A percentile compares a stretch with the other conserved stretches of the same genome.
phyloP scores from a whole-genome alignment of 2,113 vertebrate species.

The Anthoscopus minutus region DNA sequence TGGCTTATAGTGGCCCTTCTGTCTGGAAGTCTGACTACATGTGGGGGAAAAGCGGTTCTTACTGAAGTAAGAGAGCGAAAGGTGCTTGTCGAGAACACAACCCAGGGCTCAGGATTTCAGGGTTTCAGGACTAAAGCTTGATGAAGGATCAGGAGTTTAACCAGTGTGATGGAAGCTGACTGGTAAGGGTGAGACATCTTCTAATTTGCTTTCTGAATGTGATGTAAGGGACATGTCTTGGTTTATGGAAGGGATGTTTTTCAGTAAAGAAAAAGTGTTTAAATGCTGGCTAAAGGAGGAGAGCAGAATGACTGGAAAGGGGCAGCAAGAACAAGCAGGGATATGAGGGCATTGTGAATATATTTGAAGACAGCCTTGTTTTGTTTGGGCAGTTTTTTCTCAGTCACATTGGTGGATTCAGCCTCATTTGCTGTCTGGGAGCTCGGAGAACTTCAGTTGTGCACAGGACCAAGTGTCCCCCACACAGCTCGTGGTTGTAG shows the following conservation, averaged over 20 bases:
- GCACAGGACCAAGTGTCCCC: neutral
- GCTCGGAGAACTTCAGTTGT: neutral
- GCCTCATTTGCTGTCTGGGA: neutral
- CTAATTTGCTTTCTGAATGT: neutral
- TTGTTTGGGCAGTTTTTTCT: neutral
- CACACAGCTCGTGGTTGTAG: rapidly evolving
- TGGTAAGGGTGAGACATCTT: neutral
- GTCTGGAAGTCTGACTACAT: neutral
- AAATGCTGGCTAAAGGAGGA: neutral
- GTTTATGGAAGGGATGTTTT: neutral
- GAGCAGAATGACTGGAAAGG: neutral
- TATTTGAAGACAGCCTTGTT: neutral
- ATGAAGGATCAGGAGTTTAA: neutral
- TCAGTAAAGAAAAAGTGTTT: neutral
- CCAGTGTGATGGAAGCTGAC: neutral
- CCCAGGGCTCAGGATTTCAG: neutral
- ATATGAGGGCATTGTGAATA: neutral
- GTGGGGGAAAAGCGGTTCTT: neutral
- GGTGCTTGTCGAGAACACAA: neutral
- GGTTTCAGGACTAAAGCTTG: neutral
- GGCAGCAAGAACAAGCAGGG: neutral
- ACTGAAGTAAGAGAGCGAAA: neutral
- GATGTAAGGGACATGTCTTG: neutral
- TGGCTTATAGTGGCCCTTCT: neutral
- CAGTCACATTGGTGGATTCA: neutral